A percentile compares a stretch with the other conserved stretches of the same genome.
Conservation (phyloP, 2,888 invertebrate species). For the Macaria notata region DNA sequence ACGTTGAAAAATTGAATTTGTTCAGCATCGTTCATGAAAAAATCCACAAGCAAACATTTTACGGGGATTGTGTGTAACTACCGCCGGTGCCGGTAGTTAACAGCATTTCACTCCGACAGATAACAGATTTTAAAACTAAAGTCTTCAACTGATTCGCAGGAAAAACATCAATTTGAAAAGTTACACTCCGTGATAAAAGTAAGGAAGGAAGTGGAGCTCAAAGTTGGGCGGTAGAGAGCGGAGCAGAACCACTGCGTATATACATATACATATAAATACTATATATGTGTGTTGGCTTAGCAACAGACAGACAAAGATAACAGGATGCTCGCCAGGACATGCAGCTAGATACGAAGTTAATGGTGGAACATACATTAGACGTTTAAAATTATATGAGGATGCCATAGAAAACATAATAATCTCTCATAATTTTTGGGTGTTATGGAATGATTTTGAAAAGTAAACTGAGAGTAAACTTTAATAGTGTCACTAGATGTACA, state of each 20-base stretch:
- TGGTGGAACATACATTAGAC: no score
- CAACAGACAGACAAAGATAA: not conserved
- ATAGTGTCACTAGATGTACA: no score
- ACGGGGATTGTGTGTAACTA: slow-evolving; percentile 28
- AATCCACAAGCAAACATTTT: slow-evolving; percentile 16
- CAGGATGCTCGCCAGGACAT: not conserved
- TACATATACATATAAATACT: not conserved
- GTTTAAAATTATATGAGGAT: no score
- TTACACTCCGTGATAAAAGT: slow-evolving; percentile 52
- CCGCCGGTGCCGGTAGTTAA: slow-evolving; percentile 42
- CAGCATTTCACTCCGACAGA: slow-evolving; percentile 46
- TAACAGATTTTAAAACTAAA: slow-evolving; percentile 59
- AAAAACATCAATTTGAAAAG: slow-evolving; percentile 62
- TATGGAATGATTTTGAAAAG: no score
- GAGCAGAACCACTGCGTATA: slow-evolving; percentile 22
- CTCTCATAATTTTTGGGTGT: no score
- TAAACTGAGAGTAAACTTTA: no score
- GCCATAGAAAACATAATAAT: no score
- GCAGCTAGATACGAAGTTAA: no score
- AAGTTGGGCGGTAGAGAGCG: slow-evolving; percentile 46
- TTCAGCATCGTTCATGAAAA: slow-evolving; percentile 3
- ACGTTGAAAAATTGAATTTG: no score
- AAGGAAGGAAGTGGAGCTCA: slow-evolving; percentile 40
- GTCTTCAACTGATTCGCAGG: slow-evolving; percentile 51
- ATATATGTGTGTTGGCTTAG: not conserved